Evolutionary conservation across 2,797 vertebrate species (phyloP), one percentile per base, ranked within the genome.

Genomic region (Neosilurus hyrtlii): DNA sequence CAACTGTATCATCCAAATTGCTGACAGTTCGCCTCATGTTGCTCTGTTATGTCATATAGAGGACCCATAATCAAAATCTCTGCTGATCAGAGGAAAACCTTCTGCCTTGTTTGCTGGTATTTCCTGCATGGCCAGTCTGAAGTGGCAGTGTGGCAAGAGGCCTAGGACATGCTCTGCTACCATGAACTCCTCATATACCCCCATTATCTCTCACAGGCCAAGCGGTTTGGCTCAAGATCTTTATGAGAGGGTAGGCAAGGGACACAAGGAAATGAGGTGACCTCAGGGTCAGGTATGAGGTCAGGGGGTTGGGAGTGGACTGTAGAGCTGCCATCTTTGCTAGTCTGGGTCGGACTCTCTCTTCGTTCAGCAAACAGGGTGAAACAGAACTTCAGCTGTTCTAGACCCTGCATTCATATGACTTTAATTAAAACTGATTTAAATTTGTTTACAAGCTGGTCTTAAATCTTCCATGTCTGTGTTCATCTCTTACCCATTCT

Each of bases 201-300:
- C 90, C 76, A 92, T 94, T 92, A 93, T 93, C 91, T 92, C 87
- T 88, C 82, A 74, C 89, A 93, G 88, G 91, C 90, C 86, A 82
- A 88, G 88, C 86, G 80, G 87, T 92, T 94, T 92, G 91, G 90
- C 91, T 88, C 90, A 79, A 85, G 87, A 88, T 83, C 91, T 95
- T 95, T 94, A 95, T 94, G 87, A 88, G 91, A 91, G 94, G 94
- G 92, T 94, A 94, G 89, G 62, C 88, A 93, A 94, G 92, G 94
- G 94, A 90, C 93, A 94, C 89, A 89, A 94, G 95, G 95, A 95
- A 95, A 95, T 95, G 93, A 95, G 93, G 87, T 93, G 94, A 95
- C 94, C 95, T 83, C 83, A 10, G 87, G 93, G 94, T 95, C 93
- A 93, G 9, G n/a, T 87, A 86, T 88, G 87, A 90, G 94, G 93